Evolutionary conservation across 2,113 vertebrate genomes (phyloP).

Genomic region (Campylomormyrus tamandua): DNA sequence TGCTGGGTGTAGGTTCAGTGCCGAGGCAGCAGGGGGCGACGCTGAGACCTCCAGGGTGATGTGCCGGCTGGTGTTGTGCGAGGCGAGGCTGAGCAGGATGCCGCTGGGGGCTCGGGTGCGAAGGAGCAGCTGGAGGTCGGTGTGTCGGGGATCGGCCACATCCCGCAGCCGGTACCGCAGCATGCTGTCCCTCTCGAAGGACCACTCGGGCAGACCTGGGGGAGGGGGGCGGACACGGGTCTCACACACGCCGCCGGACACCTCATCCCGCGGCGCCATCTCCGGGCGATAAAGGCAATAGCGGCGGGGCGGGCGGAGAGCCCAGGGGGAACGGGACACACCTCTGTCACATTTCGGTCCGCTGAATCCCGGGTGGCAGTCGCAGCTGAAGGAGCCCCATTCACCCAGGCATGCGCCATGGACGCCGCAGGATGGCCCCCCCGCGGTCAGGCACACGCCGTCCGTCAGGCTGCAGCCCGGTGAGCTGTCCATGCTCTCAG

Average conservation of each 20-base stretch:
- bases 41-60: constrained; percentile 66
- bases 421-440: constrained; percentile 64
- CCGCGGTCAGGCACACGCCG: constrained; percentile 60
- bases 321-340: constrained; percentile 32
- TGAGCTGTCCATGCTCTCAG: constrained; percentile 68
- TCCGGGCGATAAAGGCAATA: neutral
- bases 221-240: neutral
- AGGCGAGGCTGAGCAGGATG: constrained; percentile 64
- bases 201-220: constrained; percentile 75
- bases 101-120: constrained; percentile 64
- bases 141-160: constrained; percentile 50
- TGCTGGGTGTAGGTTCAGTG: neutral
- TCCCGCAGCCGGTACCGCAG: constrained; percentile 64
- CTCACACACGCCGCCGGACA: neutral
- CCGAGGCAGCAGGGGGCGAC: neutral
- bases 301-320: neutral
- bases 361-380: constrained; percentile 68
- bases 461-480: constrained; percentile 69
- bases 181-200: constrained; percentile 66
- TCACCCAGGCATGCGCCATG: constrained; percentile 69
- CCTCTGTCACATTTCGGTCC: constrained; percentile 73
- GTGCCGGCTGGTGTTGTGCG: constrained; percentile 50
- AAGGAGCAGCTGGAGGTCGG: constrained; percentile 64
- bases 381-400: constrained; percentile 75
- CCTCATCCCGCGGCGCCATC: neutral